phyloP scores from a whole-genome alignment of 2,888 invertebrate species.

The Flabesymbios commensalis region DNA sequence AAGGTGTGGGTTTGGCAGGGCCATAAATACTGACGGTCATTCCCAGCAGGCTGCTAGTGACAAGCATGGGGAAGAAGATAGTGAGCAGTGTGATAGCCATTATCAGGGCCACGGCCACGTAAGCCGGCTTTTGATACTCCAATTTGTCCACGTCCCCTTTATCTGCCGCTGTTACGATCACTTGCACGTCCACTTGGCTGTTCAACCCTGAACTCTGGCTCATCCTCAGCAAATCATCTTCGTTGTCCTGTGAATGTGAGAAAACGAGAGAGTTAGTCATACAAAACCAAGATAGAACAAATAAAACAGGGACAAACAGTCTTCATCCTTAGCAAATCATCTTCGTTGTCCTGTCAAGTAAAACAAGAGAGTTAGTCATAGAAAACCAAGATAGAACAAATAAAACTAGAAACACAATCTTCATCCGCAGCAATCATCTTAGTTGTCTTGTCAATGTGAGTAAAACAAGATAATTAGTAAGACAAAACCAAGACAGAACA shows the following conservation, averaged over 20 bases:
- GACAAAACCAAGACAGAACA: too few relatives aligned
- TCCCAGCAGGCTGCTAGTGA: neutral
- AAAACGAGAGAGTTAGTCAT: neutral
- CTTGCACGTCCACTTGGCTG: constrained; percentile 13
- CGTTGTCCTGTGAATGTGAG: neutral
- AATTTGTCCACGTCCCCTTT: constrained; percentile 6
- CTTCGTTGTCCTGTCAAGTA: too few relatives aligned
- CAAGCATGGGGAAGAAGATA: constrained; percentile 30
- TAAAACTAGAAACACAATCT: too few relatives aligned
- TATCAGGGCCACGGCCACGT: constrained; percentile 30
- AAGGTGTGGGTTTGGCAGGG: neutral
- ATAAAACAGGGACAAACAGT: too few relatives aligned
- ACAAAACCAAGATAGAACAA: too few relatives aligned
- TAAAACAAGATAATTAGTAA: too few relatives aligned
- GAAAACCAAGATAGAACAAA: too few relatives aligned
- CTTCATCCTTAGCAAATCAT: too few relatives aligned
- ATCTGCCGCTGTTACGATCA: constrained; percentile 9
- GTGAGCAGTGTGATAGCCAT: constrained; percentile 25
- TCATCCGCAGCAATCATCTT: too few relatives aligned
- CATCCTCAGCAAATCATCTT: too few relatives aligned
- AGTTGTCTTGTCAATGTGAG: too few relatives aligned
- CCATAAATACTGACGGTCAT: neutral
- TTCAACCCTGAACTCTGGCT: constrained; percentile 6
- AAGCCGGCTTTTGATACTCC: constrained; percentile 19
- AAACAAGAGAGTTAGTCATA: too few relatives aligned